Evolutionary conservation across 2,797 vertebrate species (phyloP), one percentile per base, ranked within the genome.

Genomic region (Xyrichtys novacula): DNA sequence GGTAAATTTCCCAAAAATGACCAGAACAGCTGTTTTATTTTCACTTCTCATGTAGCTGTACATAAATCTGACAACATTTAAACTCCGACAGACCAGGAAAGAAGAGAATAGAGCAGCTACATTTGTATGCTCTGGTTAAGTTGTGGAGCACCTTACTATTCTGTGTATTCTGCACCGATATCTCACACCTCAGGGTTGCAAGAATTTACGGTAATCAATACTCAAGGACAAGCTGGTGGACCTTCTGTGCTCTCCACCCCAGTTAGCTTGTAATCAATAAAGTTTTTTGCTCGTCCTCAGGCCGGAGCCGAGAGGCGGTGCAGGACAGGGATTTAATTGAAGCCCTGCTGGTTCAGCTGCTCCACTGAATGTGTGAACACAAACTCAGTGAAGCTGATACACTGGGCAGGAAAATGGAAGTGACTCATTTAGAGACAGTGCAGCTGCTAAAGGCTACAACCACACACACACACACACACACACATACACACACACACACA

Each of bases 381-480:
- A 26, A 39, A 58, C 42, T 50, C 65, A 49, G 38, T 48, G 58
- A 48, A 34, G 66, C 61, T 38, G 40, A 81, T 38, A 58, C 10
- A 23, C 67, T 59, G 42, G 52, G 56, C 65, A 74, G 54, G 46
- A 36, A 79, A 60, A 66, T 64, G 69, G 32, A 78, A 71, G 65
- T 53, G 65, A 81, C 48, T 70, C 66, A 75, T 75, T 87, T 50
- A 71, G 16, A 73, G 71, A 74, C 60, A 53, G 54, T 53, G 65
- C 80, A 88, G 85, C 74, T 85, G 86, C 73, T 74, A 48, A 77
- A 72, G 70, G 75, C 74, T 64, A 57, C 39, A 67, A 17, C 42
- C 0, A 22, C 36, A 44, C 29, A 44, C 14, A 10, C 47, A 19
- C 17, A 31, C 20, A 25, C 32, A 52, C 53, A 67, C 52, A 72